Percentiles rank a stretch among this genome's conserved stretches.
Conservation (phyloP, 2,113 vertebrate species). For the Puma concolor region DNA sequence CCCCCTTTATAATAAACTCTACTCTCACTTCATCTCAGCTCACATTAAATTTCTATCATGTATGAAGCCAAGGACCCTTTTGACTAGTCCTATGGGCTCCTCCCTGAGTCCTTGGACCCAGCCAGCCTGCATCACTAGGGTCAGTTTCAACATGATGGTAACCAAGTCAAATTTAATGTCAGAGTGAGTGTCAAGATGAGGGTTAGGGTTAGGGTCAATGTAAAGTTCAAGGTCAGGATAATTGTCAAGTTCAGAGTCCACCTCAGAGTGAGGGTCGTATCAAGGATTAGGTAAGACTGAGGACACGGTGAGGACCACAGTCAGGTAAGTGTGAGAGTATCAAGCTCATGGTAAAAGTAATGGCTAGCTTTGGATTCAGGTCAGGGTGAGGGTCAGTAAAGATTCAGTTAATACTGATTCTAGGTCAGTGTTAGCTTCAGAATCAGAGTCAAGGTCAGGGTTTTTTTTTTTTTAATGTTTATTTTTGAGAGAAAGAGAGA, state of each 20-base stretch:
- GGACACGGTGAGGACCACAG: background rate
- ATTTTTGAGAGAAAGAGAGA: too few species aligned
- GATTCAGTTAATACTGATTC: background rate
- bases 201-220: background rate
- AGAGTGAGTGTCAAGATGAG: background rate
- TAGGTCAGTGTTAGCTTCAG: background rate
- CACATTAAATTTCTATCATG: background rate
- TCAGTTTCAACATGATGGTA: background rate
- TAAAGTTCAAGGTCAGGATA: background rate
- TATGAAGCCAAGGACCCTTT: background rate
- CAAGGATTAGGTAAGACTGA: background rate
- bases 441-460: background rate
- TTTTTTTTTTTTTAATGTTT: too few species aligned
- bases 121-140: background rate
- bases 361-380: background rate
- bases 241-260: background rate
- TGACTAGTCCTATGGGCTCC: background rate
- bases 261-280: background rate
- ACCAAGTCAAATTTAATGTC: background rate
- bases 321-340: background rate
- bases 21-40: background rate
- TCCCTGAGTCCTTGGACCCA: background rate
- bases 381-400: background rate
- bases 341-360: background rate
- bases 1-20: background rate